Conservation (phyloP, 2,113 vertebrate species). For the Eleginops maclovinus region DNA sequence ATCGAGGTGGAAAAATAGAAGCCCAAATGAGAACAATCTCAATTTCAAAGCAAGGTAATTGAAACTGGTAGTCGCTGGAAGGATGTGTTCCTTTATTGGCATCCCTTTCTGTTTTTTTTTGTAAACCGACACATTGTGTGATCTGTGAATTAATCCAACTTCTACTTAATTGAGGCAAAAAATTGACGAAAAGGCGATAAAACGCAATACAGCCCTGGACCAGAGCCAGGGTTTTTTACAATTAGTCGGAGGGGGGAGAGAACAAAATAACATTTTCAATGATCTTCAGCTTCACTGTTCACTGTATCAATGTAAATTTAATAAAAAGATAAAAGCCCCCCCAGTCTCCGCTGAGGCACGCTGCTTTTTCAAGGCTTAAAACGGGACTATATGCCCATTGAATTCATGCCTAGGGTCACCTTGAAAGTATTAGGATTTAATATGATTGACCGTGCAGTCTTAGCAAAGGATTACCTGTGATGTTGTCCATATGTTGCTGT, state of each 20-base stretch:
- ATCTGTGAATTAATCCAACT: constrained; percentile 46
- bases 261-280: constrained; percentile 7
- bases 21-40: constrained; percentile 58
- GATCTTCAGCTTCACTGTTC: constrained; percentile 14
- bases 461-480: constrained; percentile 74
- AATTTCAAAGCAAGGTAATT: constrained; percentile 70
- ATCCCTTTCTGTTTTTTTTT: constrained; percentile 26
- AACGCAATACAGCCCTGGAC: constrained; percentile 21
- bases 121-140: constrained; percentile 14
- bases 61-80: constrained; percentile 46
- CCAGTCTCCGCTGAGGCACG: background rate
- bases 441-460: constrained; percentile 74
- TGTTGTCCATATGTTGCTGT: constrained; percentile 58
- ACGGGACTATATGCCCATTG: constrained; percentile 60
- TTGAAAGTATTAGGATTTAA: constrained; percentile 79
- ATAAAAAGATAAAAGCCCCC: constrained; percentile 57
- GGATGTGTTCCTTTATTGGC: constrained; percentile 45
- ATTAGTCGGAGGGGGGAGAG: constrained; percentile 2
- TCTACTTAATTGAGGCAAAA: constrained; percentile 37
- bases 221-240: background rate
- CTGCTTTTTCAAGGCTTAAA: constrained; percentile 61
- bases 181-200: constrained; percentile 37
- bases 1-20: constrained; percentile 62
- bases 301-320: constrained; percentile 52
- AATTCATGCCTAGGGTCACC: constrained; percentile 72